Evolutionary conservation across 2,888 invertebrate species (phyloP).

Genomic region (Abrostola triplasia): DNA sequence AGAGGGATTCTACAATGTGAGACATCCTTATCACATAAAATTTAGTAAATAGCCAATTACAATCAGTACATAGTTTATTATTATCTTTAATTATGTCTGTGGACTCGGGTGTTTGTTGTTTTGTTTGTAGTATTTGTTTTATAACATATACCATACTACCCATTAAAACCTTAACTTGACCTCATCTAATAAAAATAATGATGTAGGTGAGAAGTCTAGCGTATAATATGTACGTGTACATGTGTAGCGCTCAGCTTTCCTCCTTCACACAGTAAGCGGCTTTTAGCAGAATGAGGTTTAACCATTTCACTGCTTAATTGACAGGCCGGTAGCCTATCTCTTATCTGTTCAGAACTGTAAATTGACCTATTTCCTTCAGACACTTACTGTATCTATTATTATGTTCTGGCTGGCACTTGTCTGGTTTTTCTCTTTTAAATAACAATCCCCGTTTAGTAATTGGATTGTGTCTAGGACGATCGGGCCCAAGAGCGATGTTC

Average conservation of each 20-base stretch:
- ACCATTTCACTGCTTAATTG: constrained; percentile 46
- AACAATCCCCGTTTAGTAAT: constrained; percentile 68
- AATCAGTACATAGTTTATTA: too few relatives aligned
- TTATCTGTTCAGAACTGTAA: constrained; percentile 29
- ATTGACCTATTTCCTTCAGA: constrained; percentile 43
- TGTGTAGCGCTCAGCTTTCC: constrained; percentile 17
- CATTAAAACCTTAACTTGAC: too few relatives aligned
- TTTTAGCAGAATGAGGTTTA: constrained; percentile 45
- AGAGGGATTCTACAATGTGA: too few relatives aligned
- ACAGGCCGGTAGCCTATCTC: constrained; percentile 39
- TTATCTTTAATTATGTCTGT: too few relatives aligned
- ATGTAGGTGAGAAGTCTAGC: constrained; percentile 3
- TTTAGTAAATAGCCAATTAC: too few relatives aligned
- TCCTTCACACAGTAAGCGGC: constrained; percentile 29
- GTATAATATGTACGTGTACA: constrained; percentile 9
- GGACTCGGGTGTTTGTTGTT: too few relatives aligned
- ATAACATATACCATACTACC: too few relatives aligned
- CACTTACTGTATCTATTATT: constrained; percentile 29
- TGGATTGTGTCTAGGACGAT: constrained; percentile 73
- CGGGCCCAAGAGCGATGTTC: constrained; percentile 54
- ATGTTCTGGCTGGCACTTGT: constrained; percentile 44
- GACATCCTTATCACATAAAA: too few relatives aligned
- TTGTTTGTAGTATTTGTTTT: too few relatives aligned
- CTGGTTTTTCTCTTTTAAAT: constrained; percentile 60
- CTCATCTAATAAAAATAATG: constrained; percentile 3